Evolutionary conservation across 2,797 vertebrate genomes (phyloP).

Genomic region (Neosilurus mollespiculum): DNA sequence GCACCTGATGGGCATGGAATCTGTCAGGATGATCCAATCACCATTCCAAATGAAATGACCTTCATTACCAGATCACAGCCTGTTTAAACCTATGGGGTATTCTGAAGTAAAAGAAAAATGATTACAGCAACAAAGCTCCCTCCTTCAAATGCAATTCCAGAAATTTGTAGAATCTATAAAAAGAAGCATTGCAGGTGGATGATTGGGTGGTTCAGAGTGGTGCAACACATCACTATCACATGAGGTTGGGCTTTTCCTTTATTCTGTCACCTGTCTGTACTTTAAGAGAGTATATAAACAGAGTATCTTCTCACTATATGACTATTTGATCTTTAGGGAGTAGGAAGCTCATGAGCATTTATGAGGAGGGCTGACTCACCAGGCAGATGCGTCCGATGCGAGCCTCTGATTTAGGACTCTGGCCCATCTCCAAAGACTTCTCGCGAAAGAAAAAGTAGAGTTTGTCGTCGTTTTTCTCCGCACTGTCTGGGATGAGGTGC

Average conservation of each 20-base stretch:
- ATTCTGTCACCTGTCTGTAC: neutral
- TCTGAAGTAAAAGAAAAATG: neutral
- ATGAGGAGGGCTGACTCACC: constrained; percentile 69
- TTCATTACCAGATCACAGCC: neutral
- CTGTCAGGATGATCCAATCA: neutral
- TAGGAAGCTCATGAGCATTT: neutral
- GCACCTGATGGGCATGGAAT: neutral
- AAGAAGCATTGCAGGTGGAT: neutral
- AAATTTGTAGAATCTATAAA: neutral
- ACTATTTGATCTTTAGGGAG: neutral
- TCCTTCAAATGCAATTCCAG: neutral
- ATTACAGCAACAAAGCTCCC: neutral
- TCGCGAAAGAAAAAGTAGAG: constrained; percentile 99
- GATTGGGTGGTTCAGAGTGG: neutral
- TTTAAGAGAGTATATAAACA: neutral
- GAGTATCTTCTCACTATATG: neutral
- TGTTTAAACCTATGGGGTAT: neutral
- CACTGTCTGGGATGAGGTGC: constrained; percentile 94
- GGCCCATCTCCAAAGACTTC: constrained; percentile 87
- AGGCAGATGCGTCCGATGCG: constrained; percentile 95
- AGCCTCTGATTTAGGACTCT: constrained; percentile 89
- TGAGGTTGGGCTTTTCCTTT: neutral
- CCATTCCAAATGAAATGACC: neutral
- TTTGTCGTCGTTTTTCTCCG: constrained; percentile 94
- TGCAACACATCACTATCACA: neutral